A percentile compares a stretch with the other conserved stretches of the same genome.
These are phyloP conservation scores for Hypomecis punctinalis DNA, from an alignment of 2,888 invertebrate species.

Conservation along the genomic window DNA sequence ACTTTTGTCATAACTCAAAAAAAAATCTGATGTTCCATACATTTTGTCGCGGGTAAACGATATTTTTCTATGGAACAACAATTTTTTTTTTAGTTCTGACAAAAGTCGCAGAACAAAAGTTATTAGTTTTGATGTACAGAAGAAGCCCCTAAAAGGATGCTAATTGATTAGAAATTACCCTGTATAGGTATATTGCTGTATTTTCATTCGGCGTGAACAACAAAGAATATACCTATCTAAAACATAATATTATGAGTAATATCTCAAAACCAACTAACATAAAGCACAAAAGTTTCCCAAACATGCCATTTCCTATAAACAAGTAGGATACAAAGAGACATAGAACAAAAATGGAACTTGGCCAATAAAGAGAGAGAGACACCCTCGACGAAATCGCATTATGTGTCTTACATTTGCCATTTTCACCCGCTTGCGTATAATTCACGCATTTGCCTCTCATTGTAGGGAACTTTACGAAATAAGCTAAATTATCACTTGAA, in stretches of 20 bases:
- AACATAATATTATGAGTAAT: conserved; percentile 5
- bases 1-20: too few relatives aligned
- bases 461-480: conserved; percentile 52
- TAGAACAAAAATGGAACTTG: conserved; percentile 59
- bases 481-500: conserved; percentile 35
- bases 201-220: too few relatives aligned
- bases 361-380: conserved; percentile 64
- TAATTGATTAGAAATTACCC: too few relatives aligned
- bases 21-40: too few relatives aligned
- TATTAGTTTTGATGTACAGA: too few relatives aligned
- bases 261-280: conserved; percentile 3
- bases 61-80: too few relatives aligned
- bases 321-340: conserved; percentile 39
- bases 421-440: conserved; percentile 66
- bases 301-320: conserved; percentile 38
- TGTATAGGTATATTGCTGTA: too few relatives aligned
- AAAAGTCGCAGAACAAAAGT: too few relatives aligned
- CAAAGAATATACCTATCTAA: background rate
- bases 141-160: too few relatives aligned
- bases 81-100: too few relatives aligned
- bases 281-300: conserved; percentile 34
- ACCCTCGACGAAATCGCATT: conserved; percentile 60
- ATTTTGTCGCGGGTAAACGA: too few relatives aligned
- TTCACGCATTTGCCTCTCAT: conserved; percentile 64
- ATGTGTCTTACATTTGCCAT: conserved; percentile 63